phyloP scores from a whole-genome alignment of 1,140 invertebrate species.

The Acromyrmex charruanus region DNA sequence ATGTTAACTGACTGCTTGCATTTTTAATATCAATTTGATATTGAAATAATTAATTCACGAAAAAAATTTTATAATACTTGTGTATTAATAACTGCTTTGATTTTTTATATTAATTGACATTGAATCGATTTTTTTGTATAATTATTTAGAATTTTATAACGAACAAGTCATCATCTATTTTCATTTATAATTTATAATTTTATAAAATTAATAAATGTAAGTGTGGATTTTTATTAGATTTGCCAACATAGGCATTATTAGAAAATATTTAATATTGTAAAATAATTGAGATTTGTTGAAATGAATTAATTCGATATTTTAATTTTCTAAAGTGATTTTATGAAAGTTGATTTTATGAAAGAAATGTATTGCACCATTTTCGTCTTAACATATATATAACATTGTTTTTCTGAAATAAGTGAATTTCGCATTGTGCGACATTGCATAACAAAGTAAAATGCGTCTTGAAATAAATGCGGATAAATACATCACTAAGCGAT shows the following conservation, averaged over 20 bases:
- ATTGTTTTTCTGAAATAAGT: background rate
- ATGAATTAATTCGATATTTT: background rate
- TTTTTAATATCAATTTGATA: background rate
- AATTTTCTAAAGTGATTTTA: background rate
- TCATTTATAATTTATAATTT: background rate
- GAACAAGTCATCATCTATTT: background rate
- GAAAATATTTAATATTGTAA: background rate
- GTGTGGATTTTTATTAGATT: slow-evolving; percentile 1
- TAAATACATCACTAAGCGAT: slow-evolving; percentile 5
- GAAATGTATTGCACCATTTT: background rate
- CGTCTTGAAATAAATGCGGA: background rate
- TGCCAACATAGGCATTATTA: background rate
- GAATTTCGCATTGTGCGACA: background rate
- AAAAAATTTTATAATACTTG: too few relatives aligned
- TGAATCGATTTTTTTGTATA: background rate
- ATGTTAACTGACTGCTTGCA: background rate
- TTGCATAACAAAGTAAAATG: slow-evolving; percentile 11
- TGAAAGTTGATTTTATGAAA: background rate
- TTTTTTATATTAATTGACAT: too few relatives aligned
- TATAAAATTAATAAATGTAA: background rate
- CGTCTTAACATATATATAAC: background rate
- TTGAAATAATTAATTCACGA: background rate
- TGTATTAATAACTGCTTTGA: too few relatives aligned
- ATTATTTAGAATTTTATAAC: slow-evolving; percentile 2
- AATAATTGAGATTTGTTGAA: background rate